A percentile compares a stretch with the other conserved stretches of the same genome.
phyloP scores from a whole-genome alignment of 1,140 invertebrate species.

The Nautilus pompilius region DNA sequence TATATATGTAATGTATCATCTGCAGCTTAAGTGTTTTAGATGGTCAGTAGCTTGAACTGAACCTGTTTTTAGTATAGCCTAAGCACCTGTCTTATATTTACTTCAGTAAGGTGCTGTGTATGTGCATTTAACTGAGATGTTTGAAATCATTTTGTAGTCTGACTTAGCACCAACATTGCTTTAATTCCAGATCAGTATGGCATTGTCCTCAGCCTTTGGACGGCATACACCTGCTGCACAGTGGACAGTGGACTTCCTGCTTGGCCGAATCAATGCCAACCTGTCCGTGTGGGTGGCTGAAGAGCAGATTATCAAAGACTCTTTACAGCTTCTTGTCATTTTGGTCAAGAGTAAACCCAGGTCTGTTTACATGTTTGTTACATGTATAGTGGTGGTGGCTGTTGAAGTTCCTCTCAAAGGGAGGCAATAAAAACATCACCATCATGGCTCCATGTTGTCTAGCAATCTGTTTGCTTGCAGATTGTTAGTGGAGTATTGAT shows the following conservation, averaged over 20 bases:
- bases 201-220: conserved; percentile 64
- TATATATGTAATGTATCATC: no score
- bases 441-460: background rate
- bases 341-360: conserved; percentile 63
- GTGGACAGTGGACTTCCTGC: conserved; percentile 64
- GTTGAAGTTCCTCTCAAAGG: background rate
- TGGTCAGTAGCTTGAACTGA: no score
- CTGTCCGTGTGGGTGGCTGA: conserved; percentile 63
- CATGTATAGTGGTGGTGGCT: background rate
- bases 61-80: no score
- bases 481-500: no score
- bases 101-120: no score
- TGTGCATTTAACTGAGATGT: no score
- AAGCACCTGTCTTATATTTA: no score
- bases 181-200: conserved; percentile 56
- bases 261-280: conserved; percentile 65
- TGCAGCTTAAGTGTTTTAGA: no score
- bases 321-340: conserved; percentile 61
- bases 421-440: background rate
- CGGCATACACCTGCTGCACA: conserved; percentile 61
- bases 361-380: conserved; percentile 48
- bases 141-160: no score
- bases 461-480: background rate
- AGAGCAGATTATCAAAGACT: conserved; percentile 61
- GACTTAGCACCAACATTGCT: no score